Conservation (phyloP, 1,140 invertebrate genomes). For the Neelides sp. region DNA sequence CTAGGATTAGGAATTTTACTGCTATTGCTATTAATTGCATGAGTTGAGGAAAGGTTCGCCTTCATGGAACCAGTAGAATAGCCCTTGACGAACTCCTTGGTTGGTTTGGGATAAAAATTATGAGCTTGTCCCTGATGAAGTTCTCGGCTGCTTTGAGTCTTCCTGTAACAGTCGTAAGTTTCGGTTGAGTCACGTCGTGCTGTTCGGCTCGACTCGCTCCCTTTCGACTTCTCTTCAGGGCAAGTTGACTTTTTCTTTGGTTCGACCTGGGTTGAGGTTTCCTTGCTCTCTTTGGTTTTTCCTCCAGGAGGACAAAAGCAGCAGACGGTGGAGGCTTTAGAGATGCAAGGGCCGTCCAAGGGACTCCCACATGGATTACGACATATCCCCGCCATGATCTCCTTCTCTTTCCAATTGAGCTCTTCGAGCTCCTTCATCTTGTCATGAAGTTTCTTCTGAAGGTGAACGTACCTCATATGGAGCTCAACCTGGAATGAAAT, state of each 20-base stretch:
- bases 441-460: constrained; percentile 69
- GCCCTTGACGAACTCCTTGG: too few relatives aligned
- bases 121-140: too few relatives aligned
- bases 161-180: constrained; percentile 27
- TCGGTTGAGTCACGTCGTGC: neutral
- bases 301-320: constrained; percentile 24
- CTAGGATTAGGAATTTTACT: too few relatives aligned
- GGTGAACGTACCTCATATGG: constrained; percentile 77
- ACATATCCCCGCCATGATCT: constrained; percentile 41
- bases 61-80: too few relatives aligned
- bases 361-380: constrained; percentile 13
- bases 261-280: neutral
- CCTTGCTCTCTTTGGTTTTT: constrained; percentile 4
- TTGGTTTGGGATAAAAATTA: too few relatives aligned
- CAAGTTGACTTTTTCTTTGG: neutral
- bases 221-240: constrained; percentile 25
- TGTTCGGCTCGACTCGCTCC: constrained; percentile 4
- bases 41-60: too few relatives aligned
- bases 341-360: constrained; percentile 17
- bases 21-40: too few relatives aligned
- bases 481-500: constrained; percentile 53
- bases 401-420: constrained; percentile 65
- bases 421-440: constrained; percentile 74
- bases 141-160: constrained; percentile 28
- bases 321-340: constrained; percentile 21